Evolutionary conservation across 2,797 vertebrate genomes (phyloP), one percentile per base, ranked within the genome.

Genomic region (Danio jaintianensis): DNA sequence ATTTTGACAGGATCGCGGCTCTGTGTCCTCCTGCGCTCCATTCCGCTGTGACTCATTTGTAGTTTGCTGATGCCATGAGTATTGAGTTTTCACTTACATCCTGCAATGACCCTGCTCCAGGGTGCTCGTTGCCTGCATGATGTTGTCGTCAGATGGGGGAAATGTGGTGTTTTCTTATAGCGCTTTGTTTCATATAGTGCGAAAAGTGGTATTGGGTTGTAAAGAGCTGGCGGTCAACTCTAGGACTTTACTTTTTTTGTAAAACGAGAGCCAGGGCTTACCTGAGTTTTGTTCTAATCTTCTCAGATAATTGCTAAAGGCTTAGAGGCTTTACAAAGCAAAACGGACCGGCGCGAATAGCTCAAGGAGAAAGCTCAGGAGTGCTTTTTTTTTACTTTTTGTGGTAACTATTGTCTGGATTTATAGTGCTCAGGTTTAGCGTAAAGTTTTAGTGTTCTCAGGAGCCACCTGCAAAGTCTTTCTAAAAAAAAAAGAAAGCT

Each of bases 31-130:
- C 15, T 22, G 42, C 7, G 45, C 38, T 73, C n/a, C 61, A 55
- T 68, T 20, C n/a, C 62, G 52, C 36, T 47, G 59, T 73, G 75
- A 79, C 47, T 82, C 70, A 82, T 78, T 29, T 82, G 75, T 74
- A 78, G 59, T 71, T 52, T 66, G 58, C 43, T 62, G 48, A 56
- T 78, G 59, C 29, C 40, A 45, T 82, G 62, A 56, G 43, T 72
- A 77, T 56, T 45, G 36, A 74, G 50, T 78, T 16, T 64, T 53
- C 12, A 20, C n/a, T 64, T 71, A 72, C 47, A 36, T 79, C 8
- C 47, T 71, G 58, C 42, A 52, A 43, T n/a, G 47, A n/a, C 42
- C 76, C 64, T 43, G 66, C 29, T 79, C 58, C 2, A 6, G 55
- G 56, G 36, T 36, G 62, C 67, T 43, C 38, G 29, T 6, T 42